Evolutionary conservation across 2,113 vertebrate genomes (phyloP), one percentile per base, ranked within the genome.

Genomic region (Lutjanus erythropterus): DNA sequence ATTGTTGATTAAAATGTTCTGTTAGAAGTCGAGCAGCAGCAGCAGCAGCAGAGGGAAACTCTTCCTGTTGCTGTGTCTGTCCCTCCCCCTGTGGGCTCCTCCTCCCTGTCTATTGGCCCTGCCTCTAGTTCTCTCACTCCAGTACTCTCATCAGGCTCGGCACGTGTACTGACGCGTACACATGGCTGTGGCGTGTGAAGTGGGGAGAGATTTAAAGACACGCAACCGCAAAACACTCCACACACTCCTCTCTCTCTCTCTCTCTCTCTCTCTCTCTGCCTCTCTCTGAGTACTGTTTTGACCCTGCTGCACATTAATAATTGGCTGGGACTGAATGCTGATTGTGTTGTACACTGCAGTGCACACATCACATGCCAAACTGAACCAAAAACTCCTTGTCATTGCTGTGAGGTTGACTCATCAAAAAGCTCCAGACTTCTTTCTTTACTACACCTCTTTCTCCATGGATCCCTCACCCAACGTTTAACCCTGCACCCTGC

Each of bases 191-290:
- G 92, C 92, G 92, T 95, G 93, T 94, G 94, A 95, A 95, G 90
- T 84, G 88, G 85, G 88, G 92, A 93, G 92, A 94, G 95, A 93
- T 95, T 95, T 94, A 93, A 94, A 94, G 93, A 94, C 94, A 95
- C 92, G 91, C 93, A 89, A 93, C 87, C 73, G 67, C 92, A 91
- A n/a, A 89, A 89, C 88, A 88, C 88, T 87, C 83, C 74, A 78
- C 88, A 80, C 84, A 76, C 84, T 67, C 82, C 84, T 86, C 87
- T 75, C 73, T 80, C 69, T 70, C 82, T 78, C 76, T 69, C 33
- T 86, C 16, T 72, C 44, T 78, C 58, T 73, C 64, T 77, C 75
- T 74, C 74, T 61, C 84, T 75, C 75, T 70, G 31, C 85, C 14
- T 68, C 58, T 80, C 56, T 81, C 59, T 83, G 23, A 39, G 62